phyloP scores from a whole-genome alignment of 2,888 invertebrate species.

The Cantharis nigra region DNA sequence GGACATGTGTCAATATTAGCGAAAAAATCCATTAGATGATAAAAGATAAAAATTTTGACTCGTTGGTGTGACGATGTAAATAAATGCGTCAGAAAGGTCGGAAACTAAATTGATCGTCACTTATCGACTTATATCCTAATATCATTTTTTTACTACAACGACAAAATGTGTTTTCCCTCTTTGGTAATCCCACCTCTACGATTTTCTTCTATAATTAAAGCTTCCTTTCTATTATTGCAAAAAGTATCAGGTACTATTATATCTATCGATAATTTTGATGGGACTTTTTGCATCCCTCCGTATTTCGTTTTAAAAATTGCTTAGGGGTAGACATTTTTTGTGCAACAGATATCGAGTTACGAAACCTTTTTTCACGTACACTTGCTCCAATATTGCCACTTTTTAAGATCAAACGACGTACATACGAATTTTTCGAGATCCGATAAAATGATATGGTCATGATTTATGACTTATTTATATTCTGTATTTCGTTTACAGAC shows the following conservation, averaged over 20 bases:
- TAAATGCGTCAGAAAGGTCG: conserved; percentile 8
- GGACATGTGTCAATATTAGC: conserved; percentile 21
- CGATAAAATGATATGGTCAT: background rate
- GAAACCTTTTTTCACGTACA: conserved; percentile 6
- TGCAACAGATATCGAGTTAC: background rate
- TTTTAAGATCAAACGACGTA: conserved; percentile 8
- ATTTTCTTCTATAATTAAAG: background rate
- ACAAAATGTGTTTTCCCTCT: background rate
- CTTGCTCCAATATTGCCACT: conserved; percentile 2
- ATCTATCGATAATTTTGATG: background rate
- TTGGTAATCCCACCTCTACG: too few relatives aligned
- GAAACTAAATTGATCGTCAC: conserved; percentile 8
- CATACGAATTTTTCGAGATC: conserved; percentile 6
- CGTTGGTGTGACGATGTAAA: conserved; percentile 13
- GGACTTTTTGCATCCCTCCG: background rate
- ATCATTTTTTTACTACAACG: background rate
- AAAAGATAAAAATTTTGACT: conserved; percentile 21
- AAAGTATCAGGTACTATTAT: background rate
- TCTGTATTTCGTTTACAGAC: background rate
- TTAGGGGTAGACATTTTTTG: background rate
- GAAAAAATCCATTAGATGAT: conserved; percentile 18
- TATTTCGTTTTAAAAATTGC: background rate
- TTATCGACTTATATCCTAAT: conserved; percentile 5
- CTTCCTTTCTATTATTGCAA: background rate
- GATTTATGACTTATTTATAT: conserved; percentile 7